These are phyloP conservation scores for Danio aesculapii DNA, from an alignment of 2,797 vertebrate species.

Conservation along the genomic window DNA sequence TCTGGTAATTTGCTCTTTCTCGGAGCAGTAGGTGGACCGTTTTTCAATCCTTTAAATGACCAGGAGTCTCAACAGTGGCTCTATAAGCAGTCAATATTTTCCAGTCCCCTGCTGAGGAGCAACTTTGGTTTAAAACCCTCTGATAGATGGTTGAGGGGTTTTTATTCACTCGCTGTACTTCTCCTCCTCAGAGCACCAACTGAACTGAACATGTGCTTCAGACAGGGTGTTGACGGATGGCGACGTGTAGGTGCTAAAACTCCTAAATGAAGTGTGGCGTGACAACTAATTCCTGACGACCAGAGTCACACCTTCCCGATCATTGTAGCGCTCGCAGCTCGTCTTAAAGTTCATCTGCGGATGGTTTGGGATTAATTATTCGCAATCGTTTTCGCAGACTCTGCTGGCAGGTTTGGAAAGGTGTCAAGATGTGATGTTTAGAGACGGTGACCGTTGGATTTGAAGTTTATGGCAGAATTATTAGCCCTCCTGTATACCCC, in stretches of 20 bases:
- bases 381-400: slow-evolving; percentile 79
- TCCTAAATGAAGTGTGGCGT: slow-evolving; percentile 78
- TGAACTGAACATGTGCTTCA: slow-evolving; percentile 41
- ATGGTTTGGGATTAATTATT: slow-evolving; percentile 85
- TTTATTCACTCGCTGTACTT: slow-evolving; percentile 19
- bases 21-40: slow-evolving; percentile 13
- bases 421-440: slow-evolving; percentile 75
- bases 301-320: slow-evolving; percentile 81
- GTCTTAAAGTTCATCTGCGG: slow-evolving; percentile 74
- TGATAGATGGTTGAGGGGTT: slow-evolving; percentile 71
- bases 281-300: slow-evolving; percentile 83
- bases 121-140: slow-evolving; percentile 86
- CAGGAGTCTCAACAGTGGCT: slow-evolving; percentile 55
- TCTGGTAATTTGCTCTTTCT: slow-evolving; percentile 2
- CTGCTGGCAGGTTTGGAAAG: slow-evolving; percentile 76
- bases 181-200: slow-evolving; percentile 3
- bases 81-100: slow-evolving; percentile 83
- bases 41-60: slow-evolving; percentile 68
- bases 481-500: too few relatives aligned
- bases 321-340: slow-evolving; percentile 74
- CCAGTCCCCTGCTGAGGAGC: slow-evolving; percentile 82
- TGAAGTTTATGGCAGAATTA: slow-evolving; percentile 33
- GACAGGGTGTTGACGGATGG: slow-evolving; percentile 76
- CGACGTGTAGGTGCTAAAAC: slow-evolving; percentile 74
- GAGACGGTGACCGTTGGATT: slow-evolving; percentile 61